These are phyloP conservation scores for Ctena decussata DNA, from an alignment of 2,888 invertebrate species.

Conservation along the genomic window DNA sequence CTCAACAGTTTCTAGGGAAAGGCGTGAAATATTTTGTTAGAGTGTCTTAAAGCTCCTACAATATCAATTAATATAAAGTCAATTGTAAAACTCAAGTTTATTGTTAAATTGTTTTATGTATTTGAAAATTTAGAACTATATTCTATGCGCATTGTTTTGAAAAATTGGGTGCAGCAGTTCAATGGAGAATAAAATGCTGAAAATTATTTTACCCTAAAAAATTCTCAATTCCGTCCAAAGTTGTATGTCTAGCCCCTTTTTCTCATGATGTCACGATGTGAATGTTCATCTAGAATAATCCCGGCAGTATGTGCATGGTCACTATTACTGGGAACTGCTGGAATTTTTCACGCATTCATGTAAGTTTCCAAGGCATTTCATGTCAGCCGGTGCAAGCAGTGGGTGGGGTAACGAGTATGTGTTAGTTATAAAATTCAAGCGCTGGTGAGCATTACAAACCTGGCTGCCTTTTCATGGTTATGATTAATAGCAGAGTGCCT, in stretches of 20 bases:
- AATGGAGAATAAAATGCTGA: slow-evolving; percentile 31
- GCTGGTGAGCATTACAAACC: too few relatives aligned
- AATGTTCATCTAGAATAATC: slow-evolving; percentile 81
- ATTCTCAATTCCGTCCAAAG: neutral
- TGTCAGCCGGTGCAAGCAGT: slow-evolving; percentile 26
- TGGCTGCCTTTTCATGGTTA: too few relatives aligned
- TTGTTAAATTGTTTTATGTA: too few relatives aligned
- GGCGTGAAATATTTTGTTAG: too few relatives aligned
- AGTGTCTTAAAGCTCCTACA: too few relatives aligned
- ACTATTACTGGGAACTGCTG: slow-evolving; percentile 96
- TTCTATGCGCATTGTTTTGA: neutral
- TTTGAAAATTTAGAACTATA: too few relatives aligned
- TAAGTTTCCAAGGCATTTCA: slow-evolving; percentile 90
- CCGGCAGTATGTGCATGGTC: slow-evolving; percentile 99
- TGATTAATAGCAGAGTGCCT: too few relatives aligned
- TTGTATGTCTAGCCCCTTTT: neutral
- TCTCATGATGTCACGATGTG: slow-evolving; percentile 79
- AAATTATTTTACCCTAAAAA: neutral
- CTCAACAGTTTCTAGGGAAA: too few relatives aligned
- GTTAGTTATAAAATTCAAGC: too few relatives aligned
- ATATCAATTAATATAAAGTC: too few relatives aligned
- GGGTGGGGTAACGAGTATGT: slow-evolving; percentile 56
- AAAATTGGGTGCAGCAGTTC: neutral
- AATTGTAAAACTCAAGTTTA: too few relatives aligned
- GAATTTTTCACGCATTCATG: slow-evolving; percentile 99